Base-by-base conservation (phyloP, 1,140 invertebrate genomes). In the Listronotus oregonensis region DNA sequence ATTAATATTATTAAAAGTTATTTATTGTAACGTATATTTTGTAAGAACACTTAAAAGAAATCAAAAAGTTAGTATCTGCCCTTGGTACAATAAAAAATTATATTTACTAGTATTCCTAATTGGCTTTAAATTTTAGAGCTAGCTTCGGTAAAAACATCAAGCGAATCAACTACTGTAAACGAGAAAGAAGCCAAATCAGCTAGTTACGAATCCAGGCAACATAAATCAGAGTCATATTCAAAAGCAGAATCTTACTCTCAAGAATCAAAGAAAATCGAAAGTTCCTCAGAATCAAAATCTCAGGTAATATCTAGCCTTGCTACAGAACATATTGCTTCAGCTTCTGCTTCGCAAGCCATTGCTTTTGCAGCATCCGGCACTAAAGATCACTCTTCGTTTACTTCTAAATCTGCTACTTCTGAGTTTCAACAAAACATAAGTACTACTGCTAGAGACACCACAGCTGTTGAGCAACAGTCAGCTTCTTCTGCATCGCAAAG, bases 121-220 rank as follows among this genome's bases (percentile, higher is more conserved):
- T 27, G 5, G 2, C 8, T 34, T 46, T 37, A 46, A n/a, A 7
- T 57, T 60, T 21, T 51, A 68, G 67, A 68, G 40, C 51, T 44
- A 62, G 49, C 65, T 34, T 67, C 66, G 7, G 43, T 64, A 14
- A 68, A 44, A 54, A 64, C 57, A 55, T 60, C 61, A 9, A 44
- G 17, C 15, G 61, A 61, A 61, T 63, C 59, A 12, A 40, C 37
- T 5, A 21, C 43, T 32, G 17, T 64, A 12, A 59, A 64, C 27
- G 49, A 52, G 10, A 40, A 57, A 54, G 62, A 43, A 40, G 39
- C 12, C 7, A 68, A 64, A 50, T 68, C 63, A 10, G 60, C 47
- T 56, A 17, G 42, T 27, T 66, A 43, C 15, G 37, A 57, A 21
- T 64, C 66, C 15, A 63, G 54, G 31, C 14, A 61, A 46, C 31